These are phyloP conservation scores for Danionella dracula DNA, from an alignment of 2,797 vertebrate genomes.

Conservation along the genomic window DNA sequence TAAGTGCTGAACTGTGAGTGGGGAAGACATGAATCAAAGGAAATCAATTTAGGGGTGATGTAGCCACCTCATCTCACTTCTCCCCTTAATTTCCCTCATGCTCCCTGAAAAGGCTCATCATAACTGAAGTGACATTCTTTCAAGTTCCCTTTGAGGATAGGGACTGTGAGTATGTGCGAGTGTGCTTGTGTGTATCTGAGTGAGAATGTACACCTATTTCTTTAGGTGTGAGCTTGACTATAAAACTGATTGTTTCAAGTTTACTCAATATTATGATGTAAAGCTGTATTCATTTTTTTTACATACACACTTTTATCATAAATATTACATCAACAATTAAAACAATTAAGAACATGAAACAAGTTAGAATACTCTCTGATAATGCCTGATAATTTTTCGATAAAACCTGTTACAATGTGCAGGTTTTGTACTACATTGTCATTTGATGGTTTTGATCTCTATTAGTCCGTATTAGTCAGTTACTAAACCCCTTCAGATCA, in stretches of 20 bases:
- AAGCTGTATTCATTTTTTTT: too few relatives aligned
- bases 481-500: too few relatives aligned
- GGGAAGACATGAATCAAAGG: slow-evolving; percentile 55
- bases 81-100: slow-evolving; percentile 32
- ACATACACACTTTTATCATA: too few relatives aligned
- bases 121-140: slow-evolving; percentile 32
- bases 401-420: too few relatives aligned
- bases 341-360: too few relatives aligned
- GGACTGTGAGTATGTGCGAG: background rate
- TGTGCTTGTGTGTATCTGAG: slow-evolving; percentile 26
- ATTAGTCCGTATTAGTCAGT: too few relatives aligned
- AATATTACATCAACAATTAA: too few relatives aligned
- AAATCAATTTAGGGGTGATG: slow-evolving; percentile 52
- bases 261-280: too few relatives aligned
- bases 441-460: too few relatives aligned
- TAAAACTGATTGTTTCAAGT: background rate
- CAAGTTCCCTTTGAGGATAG: slow-evolving; percentile 38
- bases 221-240: background rate
- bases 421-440: too few relatives aligned
- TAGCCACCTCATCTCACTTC: slow-evolving; percentile 37
- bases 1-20: slow-evolving; percentile 41
- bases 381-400: too few relatives aligned
- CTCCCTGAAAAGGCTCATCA: slow-evolving; percentile 23
- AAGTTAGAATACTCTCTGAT: too few relatives aligned
- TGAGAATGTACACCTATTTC: slow-evolving; percentile 7